phyloP scores from a whole-genome alignment of 1,140 invertebrate genomes.

The Melanaphis sacchari region DNA sequence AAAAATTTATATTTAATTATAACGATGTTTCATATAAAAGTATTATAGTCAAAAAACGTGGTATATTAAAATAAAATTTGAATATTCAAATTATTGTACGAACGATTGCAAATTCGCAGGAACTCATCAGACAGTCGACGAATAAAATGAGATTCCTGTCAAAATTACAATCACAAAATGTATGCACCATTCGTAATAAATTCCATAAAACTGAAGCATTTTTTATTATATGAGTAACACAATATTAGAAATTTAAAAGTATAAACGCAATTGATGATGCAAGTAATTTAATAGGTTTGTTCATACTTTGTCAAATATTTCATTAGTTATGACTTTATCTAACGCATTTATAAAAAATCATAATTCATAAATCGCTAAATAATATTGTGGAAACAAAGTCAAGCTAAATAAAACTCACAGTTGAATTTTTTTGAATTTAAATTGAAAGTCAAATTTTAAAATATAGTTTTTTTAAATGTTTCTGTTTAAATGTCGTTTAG shows the following conservation, averaged over 20 bases:
- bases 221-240: background rate
- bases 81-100: constrained; percentile 11
- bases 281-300: background rate
- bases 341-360: background rate
- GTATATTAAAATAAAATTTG: background rate
- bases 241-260: background rate
- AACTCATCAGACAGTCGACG: background rate
- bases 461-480: no score
- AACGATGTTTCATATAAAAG: background rate
- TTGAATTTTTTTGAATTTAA: background rate
- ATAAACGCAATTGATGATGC: background rate
- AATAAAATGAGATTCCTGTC: background rate
- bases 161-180: background rate
- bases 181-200: background rate
- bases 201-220: background rate
- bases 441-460: no score
- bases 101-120: background rate
- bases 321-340: no score
- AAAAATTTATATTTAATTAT: background rate
- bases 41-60: background rate
- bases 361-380: background rate
- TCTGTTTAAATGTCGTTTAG: no score
- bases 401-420: no score
- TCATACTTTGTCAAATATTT: background rate
- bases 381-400: background rate